A percentile compares a stretch with the other conserved stretches of the same genome.
Conservation (phyloP, 2,797 vertebrate species). For the Botia almorhae region DNA sequence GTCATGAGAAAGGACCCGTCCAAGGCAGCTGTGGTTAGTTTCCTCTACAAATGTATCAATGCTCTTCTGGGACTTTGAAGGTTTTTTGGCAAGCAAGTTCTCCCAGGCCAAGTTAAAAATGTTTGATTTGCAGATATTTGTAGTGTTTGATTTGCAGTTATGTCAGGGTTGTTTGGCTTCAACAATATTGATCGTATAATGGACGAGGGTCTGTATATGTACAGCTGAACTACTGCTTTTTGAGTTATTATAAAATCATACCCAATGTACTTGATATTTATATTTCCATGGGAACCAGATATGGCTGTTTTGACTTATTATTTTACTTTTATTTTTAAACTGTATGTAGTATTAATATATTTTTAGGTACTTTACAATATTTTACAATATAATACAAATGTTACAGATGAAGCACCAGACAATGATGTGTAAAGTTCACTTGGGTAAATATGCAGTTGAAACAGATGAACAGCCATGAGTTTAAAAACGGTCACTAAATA, state of each 20-base stretch:
- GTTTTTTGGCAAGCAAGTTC: constrained; percentile 2
- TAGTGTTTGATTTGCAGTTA: constrained; percentile 13
- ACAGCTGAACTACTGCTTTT: background rate
- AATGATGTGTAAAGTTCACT: background rate
- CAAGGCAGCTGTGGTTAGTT: constrained; percentile 7
- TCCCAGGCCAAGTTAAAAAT: constrained; percentile 36
- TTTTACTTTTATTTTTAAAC: background rate
- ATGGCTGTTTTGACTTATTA: background rate
- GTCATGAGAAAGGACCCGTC: constrained; percentile 17
- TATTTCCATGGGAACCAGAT: background rate
- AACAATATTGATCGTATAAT: constrained; percentile 13
- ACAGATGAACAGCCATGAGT: constrained; percentile 2
- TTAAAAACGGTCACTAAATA: background rate
- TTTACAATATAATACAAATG: background rate
- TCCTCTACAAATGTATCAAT: background rate
- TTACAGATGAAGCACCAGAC: background rate
- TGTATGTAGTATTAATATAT: background rate
- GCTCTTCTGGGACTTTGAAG: constrained; percentile 22
- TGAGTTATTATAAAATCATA: background rate
- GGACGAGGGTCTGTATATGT: background rate
- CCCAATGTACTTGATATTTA: background rate
- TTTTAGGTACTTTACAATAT: background rate
- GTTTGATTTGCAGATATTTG: background rate
- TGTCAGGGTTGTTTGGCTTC: constrained; percentile 8
- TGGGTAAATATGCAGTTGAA: background rate